These are phyloP conservation scores for Chondrilla cf. caribensis DNA, from an alignment of 37 sponge, comb jelly and placozoan genomes.

Conservation along the genomic window DNA sequence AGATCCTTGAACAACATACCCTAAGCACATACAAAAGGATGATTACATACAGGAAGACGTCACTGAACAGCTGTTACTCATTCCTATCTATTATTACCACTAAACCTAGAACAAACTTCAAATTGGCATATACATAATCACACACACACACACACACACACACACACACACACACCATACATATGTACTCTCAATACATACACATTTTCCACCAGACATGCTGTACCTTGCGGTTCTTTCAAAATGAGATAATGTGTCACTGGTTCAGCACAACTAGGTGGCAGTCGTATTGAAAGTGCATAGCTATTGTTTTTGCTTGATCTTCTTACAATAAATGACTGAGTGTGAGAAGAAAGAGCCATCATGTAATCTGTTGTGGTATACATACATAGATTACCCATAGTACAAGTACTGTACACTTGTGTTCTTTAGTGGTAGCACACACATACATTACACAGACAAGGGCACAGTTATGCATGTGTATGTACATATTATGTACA, in stretches of 20 bases:
- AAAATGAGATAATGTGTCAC: slow-evolving; percentile 76
- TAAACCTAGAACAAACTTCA: no score
- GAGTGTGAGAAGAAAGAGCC: background rate
- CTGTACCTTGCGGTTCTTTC: slow-evolving; percentile 43
- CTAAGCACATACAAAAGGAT: slow-evolving; percentile 1
- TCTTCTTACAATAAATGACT: slow-evolving; percentile 75
- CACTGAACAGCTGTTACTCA: no score
- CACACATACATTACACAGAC: no score
- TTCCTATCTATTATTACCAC: no score
- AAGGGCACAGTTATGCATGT: no score
- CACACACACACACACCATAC: no score
- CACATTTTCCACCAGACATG: background rate
- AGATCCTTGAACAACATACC: slow-evolving; percentile 77
- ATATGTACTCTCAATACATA: background rate
- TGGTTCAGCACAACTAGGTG: slow-evolving; percentile 40
- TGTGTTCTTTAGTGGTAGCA: no score
- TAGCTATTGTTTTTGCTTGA: slow-evolving; percentile 56
- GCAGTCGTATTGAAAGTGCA: slow-evolving; percentile 68
- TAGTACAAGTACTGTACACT: no score
- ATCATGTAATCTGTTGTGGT: background rate
- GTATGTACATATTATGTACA: no score
- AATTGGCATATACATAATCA: background rate
- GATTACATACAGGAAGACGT: background rate
- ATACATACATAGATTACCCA: no score
- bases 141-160: background rate